Base-by-base conservation (phyloP, 2,797 vertebrate species). In the Brachyrhaphis roseni region DNA sequence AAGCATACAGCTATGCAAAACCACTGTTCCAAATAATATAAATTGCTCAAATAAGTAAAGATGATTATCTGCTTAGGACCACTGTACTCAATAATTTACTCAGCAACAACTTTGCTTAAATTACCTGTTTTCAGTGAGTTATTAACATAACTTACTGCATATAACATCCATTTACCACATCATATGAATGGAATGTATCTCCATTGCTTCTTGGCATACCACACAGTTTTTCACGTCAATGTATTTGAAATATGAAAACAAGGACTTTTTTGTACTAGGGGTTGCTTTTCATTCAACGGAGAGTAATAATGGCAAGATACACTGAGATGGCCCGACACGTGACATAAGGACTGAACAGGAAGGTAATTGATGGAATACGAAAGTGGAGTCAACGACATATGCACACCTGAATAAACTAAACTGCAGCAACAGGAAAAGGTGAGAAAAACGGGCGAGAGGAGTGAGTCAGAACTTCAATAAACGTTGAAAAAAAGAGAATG, bases 231-330 rank as follows among this genome's bases (percentile, higher is more conserved):
- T 75, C 20, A 80, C 5, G 10, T 20, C 13, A 31, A 45, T 28
- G 46, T 36, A 39, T 39, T 75, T 77, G 28, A 28, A 57, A 66
- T n/a, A 72, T 70, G 62, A 80, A 83, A 75, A 57, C 31, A 39
- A 72, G 12, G 39, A 64, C 13, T 79, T 81, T 68, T 59, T 78
- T 80, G 68, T 57, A 53, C 53, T 20, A 70, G n/a, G 46, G 11
- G 20, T 16, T 77, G 62, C 15, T 64, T 72, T 31, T 83, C 74
- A 78, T 59, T 79, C 55, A 82, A 62, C 59, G 68, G 16, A 23
- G 8, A 86, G 31, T 43, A 76, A 87, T 86, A 79, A 81, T 10
- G 31, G 5, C 16, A 76, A 81, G 57, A 78, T 76, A 73, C n/a
- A 26, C 72, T 47, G 10, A 76, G 41, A 46, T 46, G 20, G 68